These are phyloP conservation scores for Garra rufa DNA, from an alignment of 2,113 vertebrate genomes.

Conservation along the genomic window DNA sequence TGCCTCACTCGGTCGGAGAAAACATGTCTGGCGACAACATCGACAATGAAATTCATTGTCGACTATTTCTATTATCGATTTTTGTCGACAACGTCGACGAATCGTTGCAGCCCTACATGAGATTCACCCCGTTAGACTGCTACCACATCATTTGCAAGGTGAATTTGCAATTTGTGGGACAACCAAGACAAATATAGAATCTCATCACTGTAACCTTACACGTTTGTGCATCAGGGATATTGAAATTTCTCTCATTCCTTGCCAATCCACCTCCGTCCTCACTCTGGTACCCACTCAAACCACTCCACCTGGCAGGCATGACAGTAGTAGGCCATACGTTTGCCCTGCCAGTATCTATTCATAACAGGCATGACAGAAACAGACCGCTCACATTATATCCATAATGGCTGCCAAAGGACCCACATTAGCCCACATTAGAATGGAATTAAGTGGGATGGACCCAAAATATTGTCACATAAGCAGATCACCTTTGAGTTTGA, in stretches of 20 bases:
- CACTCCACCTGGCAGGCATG: constrained; percentile 26
- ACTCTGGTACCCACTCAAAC: constrained; percentile 22
- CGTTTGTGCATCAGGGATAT: constrained; percentile 22
- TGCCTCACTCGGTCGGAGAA: too few relatives aligned
- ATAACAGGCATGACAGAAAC: constrained; percentile 44
- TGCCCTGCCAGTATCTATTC: constrained; percentile 39
- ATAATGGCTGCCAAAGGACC: constrained; percentile 48
- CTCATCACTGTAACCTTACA: neutral
- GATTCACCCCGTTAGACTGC: neutral
- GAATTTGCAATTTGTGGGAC: neutral
- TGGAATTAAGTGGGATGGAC: neutral
- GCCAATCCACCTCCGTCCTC: constrained; percentile 46
- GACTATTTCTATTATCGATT: too few relatives aligned
- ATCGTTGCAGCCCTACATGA: too few relatives aligned
- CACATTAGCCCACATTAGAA: constrained; percentile 30
- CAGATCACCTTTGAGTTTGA: constrained; percentile 14
- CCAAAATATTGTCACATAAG: constrained; percentile 26
- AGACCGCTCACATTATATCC: constrained; percentile 45
- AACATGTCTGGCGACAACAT: too few relatives aligned
- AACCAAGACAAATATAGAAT: neutral
- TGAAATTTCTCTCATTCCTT: constrained; percentile 58
- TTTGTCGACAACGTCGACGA: too few relatives aligned
- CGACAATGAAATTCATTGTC: too few relatives aligned
- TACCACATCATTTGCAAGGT: neutral
- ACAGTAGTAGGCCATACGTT: neutral